These are phyloP conservation scores for Musca domestica DNA, from an alignment of 1,140 invertebrate genomes.

Conservation along the genomic window DNA sequence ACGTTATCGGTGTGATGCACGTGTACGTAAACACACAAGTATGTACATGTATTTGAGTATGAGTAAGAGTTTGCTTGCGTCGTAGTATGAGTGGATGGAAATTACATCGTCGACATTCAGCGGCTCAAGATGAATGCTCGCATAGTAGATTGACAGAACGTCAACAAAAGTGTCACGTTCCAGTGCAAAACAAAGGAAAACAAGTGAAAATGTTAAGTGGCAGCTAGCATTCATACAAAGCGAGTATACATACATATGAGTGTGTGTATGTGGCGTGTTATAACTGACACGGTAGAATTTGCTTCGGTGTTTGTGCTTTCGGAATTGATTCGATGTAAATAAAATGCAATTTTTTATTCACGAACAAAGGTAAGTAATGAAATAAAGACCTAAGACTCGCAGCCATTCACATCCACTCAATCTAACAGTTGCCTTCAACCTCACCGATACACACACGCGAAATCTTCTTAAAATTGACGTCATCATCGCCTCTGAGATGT, in stretches of 20 bases:
- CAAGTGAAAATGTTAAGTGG: slow-evolving; percentile 13
- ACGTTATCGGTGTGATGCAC: not conserved
- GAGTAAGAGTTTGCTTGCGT: too few relatives aligned
- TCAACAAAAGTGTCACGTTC: slow-evolving; percentile 20
- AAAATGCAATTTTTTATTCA: slow-evolving; percentile 17
- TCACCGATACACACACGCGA: not conserved
- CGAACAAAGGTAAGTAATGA: slow-evolving; percentile 18
- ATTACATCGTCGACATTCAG: not conserved
- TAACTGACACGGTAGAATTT: not conserved
- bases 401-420: not conserved
- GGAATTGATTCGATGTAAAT: slow-evolving; percentile 16
- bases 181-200: slow-evolving; percentile 8
- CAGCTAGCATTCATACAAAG: not conserved
- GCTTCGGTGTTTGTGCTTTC: not conserved
- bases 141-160: not conserved
- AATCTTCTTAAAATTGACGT: too few relatives aligned
- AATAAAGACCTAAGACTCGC: slow-evolving; percentile 7
- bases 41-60: too few relatives aligned
- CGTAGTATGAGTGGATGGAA: too few relatives aligned
- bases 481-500: too few relatives aligned
- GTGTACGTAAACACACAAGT: not conserved
- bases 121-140: not conserved
- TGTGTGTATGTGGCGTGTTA: too few relatives aligned
- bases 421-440: not conserved
- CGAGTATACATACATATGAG: not conserved